Base-by-base conservation (phyloP, 1,140 invertebrate species). In the Listronotus oregonensis region DNA sequence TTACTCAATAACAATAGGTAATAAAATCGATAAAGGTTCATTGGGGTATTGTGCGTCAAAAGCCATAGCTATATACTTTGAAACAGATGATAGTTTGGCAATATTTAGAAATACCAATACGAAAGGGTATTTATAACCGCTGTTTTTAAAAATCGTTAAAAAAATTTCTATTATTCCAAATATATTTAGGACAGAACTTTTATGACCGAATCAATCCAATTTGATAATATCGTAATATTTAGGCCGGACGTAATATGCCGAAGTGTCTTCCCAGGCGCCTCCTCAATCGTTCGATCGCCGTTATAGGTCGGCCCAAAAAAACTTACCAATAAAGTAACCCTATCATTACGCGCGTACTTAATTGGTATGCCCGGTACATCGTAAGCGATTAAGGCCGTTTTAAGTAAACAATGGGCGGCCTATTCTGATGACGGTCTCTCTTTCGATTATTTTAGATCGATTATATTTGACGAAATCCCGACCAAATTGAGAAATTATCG, bases 181-280 rank as follows among this genome's bases (percentile, higher is more conserved):
- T 27, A 5, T 27, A 27, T 27, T 27, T 27, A 27, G 21, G 5
- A 27, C 21, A 27, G 21, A 27, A 27, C 5, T 27, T n/a, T 27
- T 27, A 27, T 27, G 21, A 5, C 2, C 21, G 21, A 54, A 37
- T 37, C n/a, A 31, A 3, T 9, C 51, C 32, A 54, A 54, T 54
- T 54, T 54, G 4, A n/a, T 10, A 37, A 59, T n/a, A n/a, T n/a
- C n/a, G n/a, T n/a, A n/a, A n/a, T 12, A 49, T 59, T 59, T 59
- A 34, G 57, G 34, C 46, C 57, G 46, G 57, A 57, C 54, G 54
- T 44, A 57, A 46, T 54, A 27, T n/a, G n/a, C 44, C 46, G 52
- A 64, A 54, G 61, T 64, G 61, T 64, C 61, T 64, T 64, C 42
- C n/a, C 51, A 64, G 61, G 61, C 61, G 61, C 61, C 51, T 64